Base-by-base conservation (phyloP, 2,888 invertebrate species). In the Melieria picta region DNA sequence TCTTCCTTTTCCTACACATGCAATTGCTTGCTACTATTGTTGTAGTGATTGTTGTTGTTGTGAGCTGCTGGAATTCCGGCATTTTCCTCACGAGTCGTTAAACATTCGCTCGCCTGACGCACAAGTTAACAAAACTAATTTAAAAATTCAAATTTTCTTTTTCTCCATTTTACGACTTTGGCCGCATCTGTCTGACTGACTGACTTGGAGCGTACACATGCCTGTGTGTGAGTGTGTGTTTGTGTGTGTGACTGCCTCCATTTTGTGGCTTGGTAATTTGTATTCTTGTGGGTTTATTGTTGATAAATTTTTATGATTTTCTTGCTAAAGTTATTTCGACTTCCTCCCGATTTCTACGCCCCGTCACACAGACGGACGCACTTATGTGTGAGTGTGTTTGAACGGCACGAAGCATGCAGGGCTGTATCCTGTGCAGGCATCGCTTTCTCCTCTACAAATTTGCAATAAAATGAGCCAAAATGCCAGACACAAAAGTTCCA, bases 121-220 rank as follows among this genome's bases (percentile, higher is more conserved):
- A 79, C 78, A 82, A 85, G 83, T 83, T 85, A 83, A 82, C 85
- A 85, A 86, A 86, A 85, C 86, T 85, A 85, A 85, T 85, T 85
- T 86, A 84, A 85, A 86, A 86, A 86, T 85, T 85, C 84, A 85
- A 85, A 85, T 85, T 83, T 84, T 76, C 80, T 81, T 83, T 71
- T 71, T 65, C 30, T 45, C 63, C 10, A 45, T 55, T 55, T 57
- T 66, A 63, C 30, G 46, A 62, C 66, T 71, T 67, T 73, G 30
- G n/a, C 16, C 57, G 30, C 30, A 16, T 57, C n/a, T 13, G 6
- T 16, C 9, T 16, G 9, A 16, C 16, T 16, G 16, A 16, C 30
- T 13, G 16, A 16, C n/a, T 30, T 5, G 5, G 30, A 10, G 16
- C 0, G n/a, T 5, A 10, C 5, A 16, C 1, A 4, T 62, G 42